phyloP scores from a whole-genome alignment of 2,888 invertebrate species.

The Hirtodrosophila trivittata region DNA sequence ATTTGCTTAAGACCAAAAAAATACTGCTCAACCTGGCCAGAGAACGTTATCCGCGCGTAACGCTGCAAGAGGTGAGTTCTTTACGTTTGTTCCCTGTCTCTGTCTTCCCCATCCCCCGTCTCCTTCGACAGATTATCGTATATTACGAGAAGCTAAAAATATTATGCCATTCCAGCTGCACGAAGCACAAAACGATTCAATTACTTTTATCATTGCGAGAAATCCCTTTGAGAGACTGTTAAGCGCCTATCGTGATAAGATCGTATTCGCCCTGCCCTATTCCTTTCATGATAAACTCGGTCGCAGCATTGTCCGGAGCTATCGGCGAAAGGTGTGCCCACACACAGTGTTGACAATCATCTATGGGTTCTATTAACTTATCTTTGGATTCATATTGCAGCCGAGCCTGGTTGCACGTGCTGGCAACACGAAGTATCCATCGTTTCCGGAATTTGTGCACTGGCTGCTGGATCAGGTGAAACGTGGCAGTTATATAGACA shows the following conservation, averaged over 20 bases:
- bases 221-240: slow-evolving; percentile 92
- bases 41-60: slow-evolving; percentile 91
- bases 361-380: too few relatives aligned
- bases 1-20: slow-evolving; percentile 90
- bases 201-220: slow-evolving; percentile 92
- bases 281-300: slow-evolving; percentile 93
- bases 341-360: too few relatives aligned
- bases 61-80: slow-evolving; percentile 85
- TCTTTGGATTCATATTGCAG: too few relatives aligned
- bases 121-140: too few relatives aligned
- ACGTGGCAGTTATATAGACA: slow-evolving; percentile 87
- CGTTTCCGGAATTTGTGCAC: slow-evolving; percentile 92
- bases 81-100: neutral
- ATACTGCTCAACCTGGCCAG: slow-evolving; percentile 91
- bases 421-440: slow-evolving; percentile 87
- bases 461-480: slow-evolving; percentile 90
- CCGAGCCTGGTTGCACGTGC: slow-evolving; percentile 66
- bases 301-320: slow-evolving; percentile 90
- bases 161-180: slow-evolving; percentile 85
- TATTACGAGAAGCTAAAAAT: too few relatives aligned
- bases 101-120: too few relatives aligned
- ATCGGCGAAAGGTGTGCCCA: slow-evolving; percentile 85
- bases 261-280: slow-evolving; percentile 92
- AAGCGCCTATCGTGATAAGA: slow-evolving; percentile 93
- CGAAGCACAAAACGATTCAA: slow-evolving; percentile 90